A percentile compares a stretch with the other conserved stretches of the same genome.
phyloP scores from a whole-genome alignment of 2,797 vertebrate genomes.

The Argya squamiceps region DNA sequence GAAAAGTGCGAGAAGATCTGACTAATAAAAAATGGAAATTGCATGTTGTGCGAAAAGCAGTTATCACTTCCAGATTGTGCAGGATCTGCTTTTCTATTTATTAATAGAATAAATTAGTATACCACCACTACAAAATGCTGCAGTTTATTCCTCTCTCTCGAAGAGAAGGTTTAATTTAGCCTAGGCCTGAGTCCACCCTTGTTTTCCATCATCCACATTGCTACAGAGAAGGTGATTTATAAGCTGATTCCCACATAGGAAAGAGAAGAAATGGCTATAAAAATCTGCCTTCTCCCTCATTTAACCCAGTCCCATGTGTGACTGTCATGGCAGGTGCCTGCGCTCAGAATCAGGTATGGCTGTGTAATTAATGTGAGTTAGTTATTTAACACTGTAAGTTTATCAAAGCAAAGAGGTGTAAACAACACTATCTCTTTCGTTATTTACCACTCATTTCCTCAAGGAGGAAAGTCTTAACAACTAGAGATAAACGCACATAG shows the following conservation, averaged over 20 bases:
- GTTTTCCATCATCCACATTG: neutral
- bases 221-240: neutral
- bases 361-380: neutral
- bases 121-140: rapidly evolving
- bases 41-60: neutral
- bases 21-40: neutral
- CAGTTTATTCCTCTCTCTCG: neutral
- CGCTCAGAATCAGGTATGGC: rapidly evolving
- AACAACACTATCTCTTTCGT: rapidly evolving
- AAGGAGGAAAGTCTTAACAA: neutral
- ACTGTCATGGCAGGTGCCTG: neutral
- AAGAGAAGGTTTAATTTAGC: neutral
- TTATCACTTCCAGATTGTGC: neutral
- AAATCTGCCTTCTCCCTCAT: neutral
- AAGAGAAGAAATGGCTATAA: neutral
- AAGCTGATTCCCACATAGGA: neutral
- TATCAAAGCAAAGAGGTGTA: rapidly evolving
- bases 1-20: neutral
- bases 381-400: neutral
- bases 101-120: neutral
- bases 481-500: neutral
- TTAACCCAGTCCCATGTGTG: rapidly evolving
- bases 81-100: neutral
- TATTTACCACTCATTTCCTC: neutral
- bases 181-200: too few species aligned